Conservation (phyloP, 2,113 vertebrate species). For the Scatophagus argus region DNA sequence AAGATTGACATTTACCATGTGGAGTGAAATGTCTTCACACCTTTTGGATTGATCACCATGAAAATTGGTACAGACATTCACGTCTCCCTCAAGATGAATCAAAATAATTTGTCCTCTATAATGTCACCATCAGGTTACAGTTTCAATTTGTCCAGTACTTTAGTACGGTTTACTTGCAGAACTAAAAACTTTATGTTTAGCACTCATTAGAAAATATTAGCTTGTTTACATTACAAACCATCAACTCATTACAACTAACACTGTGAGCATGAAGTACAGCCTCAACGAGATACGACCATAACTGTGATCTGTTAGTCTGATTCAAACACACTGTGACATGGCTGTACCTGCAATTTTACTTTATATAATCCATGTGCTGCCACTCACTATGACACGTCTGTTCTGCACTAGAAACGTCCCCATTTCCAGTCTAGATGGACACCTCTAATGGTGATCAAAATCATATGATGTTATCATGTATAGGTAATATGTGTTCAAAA, state of each 20-base stretch:
- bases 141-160: not conserved
- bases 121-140: not conserved
- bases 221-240: too few species aligned
- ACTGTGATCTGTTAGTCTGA: not conserved
- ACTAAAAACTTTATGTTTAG: too few species aligned
- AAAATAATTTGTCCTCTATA: not conserved
- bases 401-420: not conserved
- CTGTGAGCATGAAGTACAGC: not conserved
- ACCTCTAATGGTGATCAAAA: not conserved
- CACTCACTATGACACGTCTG: not conserved
- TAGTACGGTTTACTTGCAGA: not conserved
- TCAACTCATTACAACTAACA: too few species aligned
- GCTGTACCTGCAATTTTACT: not conserved
- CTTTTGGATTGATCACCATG: too few species aligned
- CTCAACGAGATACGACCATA: too few species aligned
- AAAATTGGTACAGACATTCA: too few species aligned
- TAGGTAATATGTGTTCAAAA: not conserved
- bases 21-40: too few species aligned
- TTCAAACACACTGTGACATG: not conserved
- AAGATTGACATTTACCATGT: too few species aligned
- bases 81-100: too few species aligned
- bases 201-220: too few species aligned
- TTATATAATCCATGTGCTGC: not conserved
- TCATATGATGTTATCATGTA: not conserved
- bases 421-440: not conserved